A percentile compares a stretch with the other conserved stretches of the same genome.
Conservation (phyloP, 2,113 vertebrate species). For the Colius striatus region DNA sequence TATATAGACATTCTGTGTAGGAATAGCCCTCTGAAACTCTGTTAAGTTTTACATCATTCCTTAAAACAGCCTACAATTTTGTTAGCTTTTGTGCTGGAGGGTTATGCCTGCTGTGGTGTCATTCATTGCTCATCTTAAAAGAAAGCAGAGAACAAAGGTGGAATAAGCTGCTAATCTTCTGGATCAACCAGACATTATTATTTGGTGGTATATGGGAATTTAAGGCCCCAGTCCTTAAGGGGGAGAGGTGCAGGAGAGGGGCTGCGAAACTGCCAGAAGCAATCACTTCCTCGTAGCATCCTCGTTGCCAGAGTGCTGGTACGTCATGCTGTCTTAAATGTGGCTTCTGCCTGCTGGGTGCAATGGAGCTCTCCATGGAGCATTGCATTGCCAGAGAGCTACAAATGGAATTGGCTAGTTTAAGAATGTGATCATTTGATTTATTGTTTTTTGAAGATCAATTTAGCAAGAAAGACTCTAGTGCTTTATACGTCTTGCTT, state of each 20-base stretch:
- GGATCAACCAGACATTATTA: conserved; percentile 11
- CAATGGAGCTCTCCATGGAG: conserved; percentile 8
- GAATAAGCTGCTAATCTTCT: conserved; percentile 40
- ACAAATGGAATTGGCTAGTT: conserved; percentile 36
- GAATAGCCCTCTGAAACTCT: neutral
- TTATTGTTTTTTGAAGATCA: neutral
- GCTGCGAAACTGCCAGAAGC: neutral
- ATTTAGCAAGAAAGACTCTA: neutral
- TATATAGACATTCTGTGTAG: neutral
- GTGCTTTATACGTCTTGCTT: neutral
- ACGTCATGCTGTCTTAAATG: neutral
- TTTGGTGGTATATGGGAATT: neutral
- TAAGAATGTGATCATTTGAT: neutral
- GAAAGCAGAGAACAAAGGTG: conserved; percentile 51
- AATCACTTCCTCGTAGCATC: neutral
- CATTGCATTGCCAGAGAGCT: conserved; percentile 38
- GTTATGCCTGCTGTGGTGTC: conserved; percentile 21
- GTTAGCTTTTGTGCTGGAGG: neutral
- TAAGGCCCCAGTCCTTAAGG: neutral
- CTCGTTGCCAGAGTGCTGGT: neutral
- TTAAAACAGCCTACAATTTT: conserved; percentile 9
- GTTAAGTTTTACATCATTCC: neutral
- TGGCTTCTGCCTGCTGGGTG: conserved; percentile 35
- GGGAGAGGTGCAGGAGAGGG: neutral
- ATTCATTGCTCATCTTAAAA: conserved; percentile 41